Base-by-base conservation (phyloP, 1,140 invertebrate species). In the Psix sp. region DNA sequence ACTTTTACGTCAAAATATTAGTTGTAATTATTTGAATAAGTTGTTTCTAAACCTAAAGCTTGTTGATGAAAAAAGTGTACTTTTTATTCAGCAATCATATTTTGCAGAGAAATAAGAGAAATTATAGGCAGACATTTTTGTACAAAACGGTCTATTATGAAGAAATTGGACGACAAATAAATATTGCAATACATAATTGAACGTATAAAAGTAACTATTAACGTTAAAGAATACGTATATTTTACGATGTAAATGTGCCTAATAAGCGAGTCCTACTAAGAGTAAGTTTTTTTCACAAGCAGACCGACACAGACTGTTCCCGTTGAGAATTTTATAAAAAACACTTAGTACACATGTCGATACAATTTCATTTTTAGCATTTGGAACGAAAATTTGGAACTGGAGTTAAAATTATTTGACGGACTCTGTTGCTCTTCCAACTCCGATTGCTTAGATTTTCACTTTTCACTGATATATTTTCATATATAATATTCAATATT, bases 141-240 rank as follows among this genome's bases (percentile, higher is more conserved):
- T 54, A 65, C 43, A 54, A 65, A 65, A 65, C 46, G 24, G 15
- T 65, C 49, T 65, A 46, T 63, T 63, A 35, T 29, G 60, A 39
- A 54, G 49, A 46, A 46, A 15, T 54, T 38, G 48, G 42, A 46
- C 13, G 42, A 65, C 49, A 54, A 65, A 54, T 65, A 65, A 65
- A 65, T 65, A 65, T 63, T 54, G 45, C 16, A 1, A 2, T 46
- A 65, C 49, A 65, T 54, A 54, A 65, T 54, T 63, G 51, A 52
- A 65, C 51, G 26, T 54, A 65, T 65, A 65, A 56, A 66, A 48
- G 48, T 49, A 43, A 43, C 35, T 21, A 33, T 48, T 46, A 48
- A 66, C 35, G 33, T 6, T 45, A 43, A 56, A 39, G 3, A n/a
- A n/a, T n/a, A 11, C 6, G 35, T 31, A 54, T 38, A 14, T 5